These are phyloP conservation scores for Petroica traversi DNA, from an alignment of 2,113 vertebrate genomes.

Conservation along the genomic window DNA sequence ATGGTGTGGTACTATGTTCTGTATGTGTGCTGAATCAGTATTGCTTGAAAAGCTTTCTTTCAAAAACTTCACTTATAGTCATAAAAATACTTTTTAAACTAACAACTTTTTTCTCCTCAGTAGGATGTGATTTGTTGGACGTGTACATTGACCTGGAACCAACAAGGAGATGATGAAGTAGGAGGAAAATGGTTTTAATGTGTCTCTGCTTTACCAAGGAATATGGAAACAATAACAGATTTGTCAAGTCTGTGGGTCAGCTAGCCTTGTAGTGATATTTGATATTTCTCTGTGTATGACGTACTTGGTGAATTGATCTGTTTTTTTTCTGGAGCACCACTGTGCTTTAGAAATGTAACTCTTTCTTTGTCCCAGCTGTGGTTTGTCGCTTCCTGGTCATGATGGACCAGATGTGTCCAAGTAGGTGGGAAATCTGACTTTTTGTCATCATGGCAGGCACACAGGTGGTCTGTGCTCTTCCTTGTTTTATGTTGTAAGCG, in stretches of 20 bases:
- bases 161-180: constrained; percentile 54
- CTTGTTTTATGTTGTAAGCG: background rate
- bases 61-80: background rate
- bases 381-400: background rate
- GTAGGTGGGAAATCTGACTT: background rate
- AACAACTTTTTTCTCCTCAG: constrained; percentile 39
- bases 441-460: background rate
- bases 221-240: constrained; percentile 59
- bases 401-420: background rate
- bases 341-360: background rate
- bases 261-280: constrained; percentile 24
- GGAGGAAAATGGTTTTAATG: constrained; percentile 55
- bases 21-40: background rate
- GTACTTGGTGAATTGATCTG: background rate
- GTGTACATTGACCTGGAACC: constrained; percentile 39
- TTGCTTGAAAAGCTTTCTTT: background rate
- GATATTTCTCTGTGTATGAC: background rate
- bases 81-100: constrained; percentile 26
- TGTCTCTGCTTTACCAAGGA: constrained; percentile 40
- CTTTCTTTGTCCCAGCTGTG: background rate
- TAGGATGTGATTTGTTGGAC: constrained; percentile 51
- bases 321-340: background rate
- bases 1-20: background rate
- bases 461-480: background rate
- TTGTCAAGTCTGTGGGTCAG: constrained; percentile 36